Base-by-base conservation (phyloP, 53 echinoderm and acorn worm species). In the Stichopus horrens region DNA sequence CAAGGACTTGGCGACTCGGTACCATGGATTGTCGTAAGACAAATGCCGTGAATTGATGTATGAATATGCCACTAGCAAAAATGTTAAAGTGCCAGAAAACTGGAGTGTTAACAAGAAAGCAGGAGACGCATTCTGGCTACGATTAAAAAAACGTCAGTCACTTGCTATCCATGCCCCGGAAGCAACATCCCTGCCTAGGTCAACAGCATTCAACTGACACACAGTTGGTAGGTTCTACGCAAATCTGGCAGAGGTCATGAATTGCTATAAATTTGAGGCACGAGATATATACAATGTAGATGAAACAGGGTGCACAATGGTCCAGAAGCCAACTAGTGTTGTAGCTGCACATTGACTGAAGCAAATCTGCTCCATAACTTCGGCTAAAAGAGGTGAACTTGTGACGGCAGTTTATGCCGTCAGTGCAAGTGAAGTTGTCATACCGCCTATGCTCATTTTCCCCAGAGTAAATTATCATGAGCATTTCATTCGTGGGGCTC, bases 381-480 rank as follows among this genome's bases (percentile, higher is more conserved):
- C 92, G 10, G 88, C 88, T 18, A 83, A 93, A 91, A 86, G 89
- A 74, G 93, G 91, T 22, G 73, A 79, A 81, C 90, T 94, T 20
- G 88, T 94, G 14, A 92, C 92, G 16, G 88, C 86, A 52, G 90
- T 90, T 20, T 74, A 89, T 52, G 54, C 79, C 23, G 86, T 89
- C 53, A 88, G 80, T 76, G 89, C 94, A 16, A n/a, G 68, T 93
- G 94, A 91, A 19, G n/a, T 23, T 22, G 83, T 74, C 11, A 60
- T 93, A 10, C 94, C 91, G 54, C 91, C 90, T 8, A 54, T 93
- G 80, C 74, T 93, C 66, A 75, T 91, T 4, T 93, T 91, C 74
- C 94, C 94, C 18, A 21, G 90, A 55, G 90, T 87, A 20, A 86
- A 90, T 77, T 94, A 87, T 76, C 75, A 58, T 19, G 88, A 92